Base-by-base conservation (phyloP, 2,113 vertebrate genomes). In the Prolemur simus region DNA sequence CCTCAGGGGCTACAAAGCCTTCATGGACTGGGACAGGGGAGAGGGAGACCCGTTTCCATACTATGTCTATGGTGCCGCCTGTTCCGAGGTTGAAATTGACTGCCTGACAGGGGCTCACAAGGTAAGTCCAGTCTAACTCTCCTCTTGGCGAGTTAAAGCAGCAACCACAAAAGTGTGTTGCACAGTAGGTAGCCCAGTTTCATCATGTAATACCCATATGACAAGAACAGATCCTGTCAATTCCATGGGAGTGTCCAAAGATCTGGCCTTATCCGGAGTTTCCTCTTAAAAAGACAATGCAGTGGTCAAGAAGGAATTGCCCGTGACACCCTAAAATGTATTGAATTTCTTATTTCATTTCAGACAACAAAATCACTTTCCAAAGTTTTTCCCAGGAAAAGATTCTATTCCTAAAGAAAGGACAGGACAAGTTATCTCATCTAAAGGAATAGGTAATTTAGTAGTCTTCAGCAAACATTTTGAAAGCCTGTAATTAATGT, bases 31-130 rank as follows among this genome's bases (percentile, higher is more conserved):
- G 99, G 98, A 99, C 63, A 98, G 98, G 95, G 98, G 98, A 90
- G 98, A 99, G 94, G 99, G 99, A 18, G 97, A 97, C 15, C 98
- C 98, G 0, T 99, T 99, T 32, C 93, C 98, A 0, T 99, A 99
- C 97, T 99, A 98, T 66, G 98, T 98, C 0, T 99, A 98, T 2
- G 99, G 98, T 12, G 98, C 93, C 12, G 98, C 98, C 45, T 99
- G 99, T 98, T 98, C 99, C 9, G 99, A 99, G 96, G 99, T 99
- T 97, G 99, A 99, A 98, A 98, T 99, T 85, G 99, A 99, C 98
- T 99, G 99, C 88, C 98, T 99, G 87, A 99, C 99, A 0, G 99
- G 99, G 92, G 99, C 99, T 96, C 99, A 99, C 98, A 98, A 98
- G 98, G 99, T 99, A 96, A 96, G 89, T 90, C 18, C 25, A 32